A percentile compares a stretch with the other conserved stretches of the same genome.
These are phyloP conservation scores for Himalopsyche anomala DNA, from an alignment of 2,888 invertebrate genomes.

Conservation along the genomic window DNA sequence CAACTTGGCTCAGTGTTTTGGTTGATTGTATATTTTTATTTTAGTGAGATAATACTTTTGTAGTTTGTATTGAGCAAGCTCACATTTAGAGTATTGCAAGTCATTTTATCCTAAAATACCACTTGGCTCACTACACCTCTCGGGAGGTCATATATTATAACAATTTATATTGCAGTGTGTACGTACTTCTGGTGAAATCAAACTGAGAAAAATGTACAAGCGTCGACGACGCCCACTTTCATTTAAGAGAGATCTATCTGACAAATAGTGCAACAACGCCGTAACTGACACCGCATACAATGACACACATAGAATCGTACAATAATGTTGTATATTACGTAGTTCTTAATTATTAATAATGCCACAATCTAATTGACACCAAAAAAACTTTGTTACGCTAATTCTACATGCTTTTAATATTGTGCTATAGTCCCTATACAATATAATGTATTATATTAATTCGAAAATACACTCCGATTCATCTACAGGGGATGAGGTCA, in stretches of 20 bases:
- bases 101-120: too few species aligned
- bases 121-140: too few species aligned
- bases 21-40: too few species aligned
- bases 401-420: constrained; percentile 7
- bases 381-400: constrained; percentile 19
- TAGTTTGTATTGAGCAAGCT: too few species aligned
- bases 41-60: too few species aligned
- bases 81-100: too few species aligned
- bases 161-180: too few species aligned
- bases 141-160: too few species aligned
- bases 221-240: background rate
- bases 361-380: constrained; percentile 36
- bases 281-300: constrained; percentile 3
- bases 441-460: background rate
- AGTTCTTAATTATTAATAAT: constrained; percentile 28
- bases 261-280: background rate
- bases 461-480: background rate
- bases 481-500: background rate
- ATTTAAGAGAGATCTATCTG: background rate
- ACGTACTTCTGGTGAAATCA: too few species aligned
- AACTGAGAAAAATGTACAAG: background rate
- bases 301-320: constrained; percentile 22
- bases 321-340: background rate
- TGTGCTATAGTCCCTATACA: background rate
- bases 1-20: too few species aligned